phyloP scores from a whole-genome alignment of 2,888 invertebrate genomes.

The Pterostichus madidus region DNA sequence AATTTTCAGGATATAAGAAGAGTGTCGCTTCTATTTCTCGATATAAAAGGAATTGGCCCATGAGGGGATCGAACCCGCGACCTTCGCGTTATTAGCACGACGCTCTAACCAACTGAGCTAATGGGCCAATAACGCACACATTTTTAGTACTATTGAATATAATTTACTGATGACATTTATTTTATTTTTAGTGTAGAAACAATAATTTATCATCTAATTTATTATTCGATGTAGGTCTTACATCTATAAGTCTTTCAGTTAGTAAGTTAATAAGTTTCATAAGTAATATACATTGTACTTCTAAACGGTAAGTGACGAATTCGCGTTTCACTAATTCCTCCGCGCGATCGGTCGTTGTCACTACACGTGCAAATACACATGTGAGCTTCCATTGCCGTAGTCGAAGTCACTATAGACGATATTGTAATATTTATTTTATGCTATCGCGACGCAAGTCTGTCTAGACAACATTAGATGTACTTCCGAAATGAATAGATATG shows the following conservation, averaged over 20 bases:
- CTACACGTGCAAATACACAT: conserved; percentile 1
- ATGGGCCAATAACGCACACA: conserved; percentile 83
- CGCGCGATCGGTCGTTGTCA: background rate
- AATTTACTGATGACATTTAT: too few species aligned
- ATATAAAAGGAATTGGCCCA: conserved; percentile 78
- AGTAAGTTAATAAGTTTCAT: too few species aligned
- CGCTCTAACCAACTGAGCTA: conserved; percentile 88
- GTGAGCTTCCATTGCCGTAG: background rate
- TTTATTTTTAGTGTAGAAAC: too few species aligned
- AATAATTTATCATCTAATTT: too few species aligned
- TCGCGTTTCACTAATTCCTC: too few species aligned
- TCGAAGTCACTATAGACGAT: background rate
- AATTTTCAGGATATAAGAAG: too few species aligned
- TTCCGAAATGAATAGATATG: background rate
- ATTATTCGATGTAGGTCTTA: too few species aligned
- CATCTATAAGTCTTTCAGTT: too few species aligned
- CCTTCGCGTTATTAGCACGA: conserved; percentile 89
- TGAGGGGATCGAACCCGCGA: conserved; percentile 88
- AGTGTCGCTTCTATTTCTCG: too few species aligned
- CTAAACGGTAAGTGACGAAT: too few species aligned
- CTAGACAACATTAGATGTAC: background rate
- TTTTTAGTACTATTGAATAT: too few species aligned
- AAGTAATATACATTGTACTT: too few species aligned
- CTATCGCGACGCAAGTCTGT: background rate
- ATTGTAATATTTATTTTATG: conserved; percentile 22